These are phyloP conservation scores for Mystacides longicornis DNA, from an alignment of 2,888 invertebrate species.

Conservation along the genomic window DNA sequence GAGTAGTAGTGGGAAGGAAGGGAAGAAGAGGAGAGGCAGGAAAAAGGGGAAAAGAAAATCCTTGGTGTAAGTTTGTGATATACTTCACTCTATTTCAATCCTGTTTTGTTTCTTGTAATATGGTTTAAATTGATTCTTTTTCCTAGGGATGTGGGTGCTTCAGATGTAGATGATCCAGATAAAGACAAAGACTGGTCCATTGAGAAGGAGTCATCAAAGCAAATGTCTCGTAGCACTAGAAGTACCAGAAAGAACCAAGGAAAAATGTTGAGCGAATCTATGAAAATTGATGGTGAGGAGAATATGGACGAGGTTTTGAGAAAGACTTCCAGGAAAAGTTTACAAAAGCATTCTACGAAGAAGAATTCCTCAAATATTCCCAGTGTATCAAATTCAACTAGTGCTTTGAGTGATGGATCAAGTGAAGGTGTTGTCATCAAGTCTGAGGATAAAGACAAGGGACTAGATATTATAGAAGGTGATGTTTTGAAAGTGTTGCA, in stretches of 20 bases:
- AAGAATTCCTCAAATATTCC: slow-evolving; percentile 8
- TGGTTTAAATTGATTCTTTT: not conserved
- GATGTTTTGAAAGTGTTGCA: slow-evolving; percentile 13
- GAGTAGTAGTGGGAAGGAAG: not conserved
- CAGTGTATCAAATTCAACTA: slow-evolving; percentile 7
- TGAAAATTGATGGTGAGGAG: slow-evolving; percentile 7
- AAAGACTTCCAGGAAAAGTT: slow-evolving; percentile 19
- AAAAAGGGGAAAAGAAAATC: slow-evolving; percentile 23
- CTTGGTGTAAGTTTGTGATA: slow-evolving; percentile 10
- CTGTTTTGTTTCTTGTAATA: not conserved
- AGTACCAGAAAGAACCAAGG: not conserved
- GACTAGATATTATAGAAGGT: slow-evolving; percentile 1
- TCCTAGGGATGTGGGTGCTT: slow-evolving; percentile 10
- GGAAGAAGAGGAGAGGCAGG: slow-evolving; percentile 11
- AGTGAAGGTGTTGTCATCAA: slow-evolving; percentile 3
- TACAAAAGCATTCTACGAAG: no score
- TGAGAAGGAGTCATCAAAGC: slow-evolving; percentile 1
- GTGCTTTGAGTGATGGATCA: not conserved
- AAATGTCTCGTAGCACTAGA: not conserved
- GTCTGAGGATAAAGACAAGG: slow-evolving; percentile 7
- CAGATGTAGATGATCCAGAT: slow-evolving; percentile 8
- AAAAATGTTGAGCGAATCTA: slow-evolving; percentile 13
- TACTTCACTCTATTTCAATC: not conserved
- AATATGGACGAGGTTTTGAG: slow-evolving; percentile 2
- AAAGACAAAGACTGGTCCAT: slow-evolving; percentile 16